Evolutionary conservation across 2,113 vertebrate species (phyloP), one percentile per base, ranked within the genome.

Genomic region (Pelmatolapia mariae): DNA sequence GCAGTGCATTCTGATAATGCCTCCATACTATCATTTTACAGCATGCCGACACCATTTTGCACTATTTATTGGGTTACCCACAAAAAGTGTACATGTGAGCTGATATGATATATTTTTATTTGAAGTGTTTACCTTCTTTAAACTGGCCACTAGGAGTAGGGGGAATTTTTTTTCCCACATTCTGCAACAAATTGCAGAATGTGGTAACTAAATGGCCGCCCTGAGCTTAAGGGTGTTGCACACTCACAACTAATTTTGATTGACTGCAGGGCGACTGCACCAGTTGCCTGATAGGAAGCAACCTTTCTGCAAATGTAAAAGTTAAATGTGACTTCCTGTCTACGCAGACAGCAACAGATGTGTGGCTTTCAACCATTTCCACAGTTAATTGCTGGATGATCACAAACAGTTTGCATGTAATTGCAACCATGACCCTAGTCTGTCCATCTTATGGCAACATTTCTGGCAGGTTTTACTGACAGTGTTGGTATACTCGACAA

Each of bases 21-120:
- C 45, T 7, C 12, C 4, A 2, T 18, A 7, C 24, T 85, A 56
- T 89, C 78, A 50, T 13, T 50, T 89, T 85, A 86, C 81, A 84
- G 40, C 26, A 3, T 16, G 11, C 11, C 12, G 9, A n/a, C 6
- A 84, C 36, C 43, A 45, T 19, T 53, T 7, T 12, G 38, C 16
- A 82, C 5, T 11, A 12, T 66, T 45, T 26, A 52, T 15, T 8
- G n/a, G 8, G 18, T 50, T 26, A 36, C 22, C 6, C 5, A 79
- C 2, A 47, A 76, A 47, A 26, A 29, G 16, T 10, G 15, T 19
- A 47, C 9, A 47, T 8, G 15, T 47, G 8, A 45, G 68, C 40
- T 73, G 38, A 71, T 38, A 38, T 73, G 22, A 38, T 40, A 15
- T 43, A 18, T 76, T 18, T 45, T 2, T 61, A 76, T 76, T 18